Evolutionary conservation across 2,113 vertebrate species (phyloP).

Genomic region (Numenius arquata): DNA sequence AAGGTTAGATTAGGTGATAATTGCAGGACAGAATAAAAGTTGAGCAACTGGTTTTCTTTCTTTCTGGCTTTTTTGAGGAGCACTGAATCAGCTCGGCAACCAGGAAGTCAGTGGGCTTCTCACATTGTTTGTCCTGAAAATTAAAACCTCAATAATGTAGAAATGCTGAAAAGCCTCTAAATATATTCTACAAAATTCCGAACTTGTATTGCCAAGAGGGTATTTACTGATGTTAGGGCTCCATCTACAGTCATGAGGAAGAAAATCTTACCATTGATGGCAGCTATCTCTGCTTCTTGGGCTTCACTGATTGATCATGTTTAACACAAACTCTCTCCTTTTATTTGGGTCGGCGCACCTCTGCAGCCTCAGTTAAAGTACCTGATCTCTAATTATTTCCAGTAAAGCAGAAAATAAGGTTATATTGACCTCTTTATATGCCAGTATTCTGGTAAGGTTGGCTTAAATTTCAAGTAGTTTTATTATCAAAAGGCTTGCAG

Average conservation of each 20-base stretch:
- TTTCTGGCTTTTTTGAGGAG: neutral
- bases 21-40: neutral
- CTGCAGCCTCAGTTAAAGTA: neutral
- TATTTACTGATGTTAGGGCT: conserved; percentile 71
- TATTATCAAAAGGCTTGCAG: neutral
- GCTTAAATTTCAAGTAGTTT: conserved; percentile 44
- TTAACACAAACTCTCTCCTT: neutral
- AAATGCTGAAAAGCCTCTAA: conserved; percentile 5
- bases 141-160: neutral
- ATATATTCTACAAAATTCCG: neutral
- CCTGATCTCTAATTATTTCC: conserved; percentile 27
- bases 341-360: neutral
- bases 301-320: neutral
- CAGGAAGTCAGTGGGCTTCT: neutral
- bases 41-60: neutral
- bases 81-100: neutral
- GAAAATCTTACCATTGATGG: neutral
- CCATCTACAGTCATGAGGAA: conserved; percentile 72
- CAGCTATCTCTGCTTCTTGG: neutral
- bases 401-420: conserved; percentile 13
- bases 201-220: neutral
- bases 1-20: conserved; percentile 11
- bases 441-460: neutral
- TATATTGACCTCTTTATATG: neutral
- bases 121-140: conserved; percentile 47